Base-by-base conservation (phyloP, 2,797 vertebrate genomes). In the Acanthurus leucopareius region DNA sequence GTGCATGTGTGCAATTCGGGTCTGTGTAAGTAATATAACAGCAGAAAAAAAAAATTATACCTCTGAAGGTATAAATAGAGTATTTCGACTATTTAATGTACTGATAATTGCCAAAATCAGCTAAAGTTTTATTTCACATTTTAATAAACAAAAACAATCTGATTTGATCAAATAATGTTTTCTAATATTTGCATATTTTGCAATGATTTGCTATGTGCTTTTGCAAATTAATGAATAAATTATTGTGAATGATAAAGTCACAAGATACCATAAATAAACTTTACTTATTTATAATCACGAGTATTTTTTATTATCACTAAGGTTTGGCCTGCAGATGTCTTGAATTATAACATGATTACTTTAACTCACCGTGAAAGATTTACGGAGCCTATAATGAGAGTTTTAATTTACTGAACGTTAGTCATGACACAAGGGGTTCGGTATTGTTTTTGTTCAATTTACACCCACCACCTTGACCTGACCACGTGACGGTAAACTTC, bases 401-500 rank as follows among this genome's bases (percentile, higher is more conserved):
- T 3, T 35, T 35, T 14, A 3, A 66, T 54, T 2, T 19, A 20
- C 14, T 40, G 7, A 14, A 52, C 4, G 28, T 9, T n/a, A 71
- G 59, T 57, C 47, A 48, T 51, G 28, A 45, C 19, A 35, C 4
- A 64, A 44, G 48, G 53, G 56, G 48, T 51, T 76, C 20, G 54
- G 5, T 54, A 35, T 54, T 42, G 35, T 20, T 44, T 16, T 42
- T 17, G 54, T 51, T 57, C 63, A n/a, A 82, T 66, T 73, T 16
- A 71, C 14, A 60, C 54, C 44, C 40, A 61, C 28, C 0, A 28
- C 61, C 60, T 78, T 75, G 68, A 53, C 71, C 75, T 59, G 38
- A 63, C 6, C 85, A 83, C 32, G 69, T 89, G 74, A 86, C 2
- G n/a, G 4, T 32, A 68, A 25, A 44, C 42, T 65, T 8, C 7